These are phyloP conservation scores for Alligator sinensis DNA, from an alignment of 2,113 vertebrate species.

Conservation along the genomic window DNA sequence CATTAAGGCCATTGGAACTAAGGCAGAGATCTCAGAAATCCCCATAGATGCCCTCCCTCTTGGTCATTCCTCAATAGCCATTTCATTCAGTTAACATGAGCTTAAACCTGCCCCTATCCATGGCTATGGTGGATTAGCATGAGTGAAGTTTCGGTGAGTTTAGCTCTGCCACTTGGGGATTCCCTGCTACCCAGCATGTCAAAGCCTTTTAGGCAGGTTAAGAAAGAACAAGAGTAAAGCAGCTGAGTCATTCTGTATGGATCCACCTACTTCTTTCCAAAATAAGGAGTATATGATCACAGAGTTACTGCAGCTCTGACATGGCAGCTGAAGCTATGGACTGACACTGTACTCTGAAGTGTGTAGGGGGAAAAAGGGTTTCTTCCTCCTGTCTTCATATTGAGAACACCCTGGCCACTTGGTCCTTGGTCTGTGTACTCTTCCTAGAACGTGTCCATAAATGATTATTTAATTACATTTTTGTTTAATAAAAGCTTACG, in stretches of 20 bases:
- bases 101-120: not conserved
- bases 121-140: not conserved
- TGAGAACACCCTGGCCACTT: not conserved
- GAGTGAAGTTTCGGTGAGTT: not conserved
- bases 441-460: not conserved
- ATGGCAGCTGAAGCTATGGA: not conserved
- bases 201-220: not conserved
- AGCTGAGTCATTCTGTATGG: not conserved
- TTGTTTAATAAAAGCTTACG: not conserved
- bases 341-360: too few species aligned
- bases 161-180: not conserved
- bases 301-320: not conserved
- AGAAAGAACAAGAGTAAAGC: not conserved
- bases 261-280: not conserved
- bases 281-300: not conserved
- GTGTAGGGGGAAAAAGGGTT: not conserved
- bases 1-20: not conserved
- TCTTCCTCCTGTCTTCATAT: not conserved
- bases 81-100: not conserved
- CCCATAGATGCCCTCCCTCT: not conserved
- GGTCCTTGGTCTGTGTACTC: not conserved
- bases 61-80: not conserved
- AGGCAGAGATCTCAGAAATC: not conserved
- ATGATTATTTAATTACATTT: constrained; percentile 23
- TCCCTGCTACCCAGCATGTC: not conserved